Evolutionary conservation across 2,888 invertebrate genomes (phyloP), one percentile per base, ranked within the genome.

Genomic region (Sicus ferrugineus): DNA sequence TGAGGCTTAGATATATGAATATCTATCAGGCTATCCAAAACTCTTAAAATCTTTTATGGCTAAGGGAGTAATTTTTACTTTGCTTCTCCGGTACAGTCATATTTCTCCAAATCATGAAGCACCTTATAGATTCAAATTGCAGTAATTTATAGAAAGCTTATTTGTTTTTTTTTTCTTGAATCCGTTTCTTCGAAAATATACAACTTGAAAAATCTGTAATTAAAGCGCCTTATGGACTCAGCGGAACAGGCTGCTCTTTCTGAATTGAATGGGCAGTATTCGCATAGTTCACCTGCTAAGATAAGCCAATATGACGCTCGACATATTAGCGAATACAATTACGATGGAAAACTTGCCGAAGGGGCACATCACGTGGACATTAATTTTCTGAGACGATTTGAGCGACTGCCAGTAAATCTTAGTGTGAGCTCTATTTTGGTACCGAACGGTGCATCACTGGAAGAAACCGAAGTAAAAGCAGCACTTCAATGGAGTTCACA

Each of bases 401-500:
- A 95, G 85, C 92, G 94, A 80, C 89, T 94, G 77, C 91, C 92
- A 28, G 93, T 95, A 71, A 95, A 95, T 84, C 89, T 91, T 74
- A 93, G 91, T 82, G 89, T 92, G 78, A 96, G 95, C 82, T 93
- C 96, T 65, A 93, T 97, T 75, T 90, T 98, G 74, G 91, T 97
- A 84, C 96, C 97, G 30, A 80, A 80, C 71, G 84, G 82, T 63
- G 79, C 86, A 65, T 80, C 84, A 72, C 75, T 85, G 74, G 83
- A 81, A 63, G 79, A 94, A 81, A 86, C 89, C 16, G 93, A 94
- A 76, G 93, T 98, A 21, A 89, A 94, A 79, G 92, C 94, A 81
- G 94, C 96, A 67, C 94, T 98, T 75, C 92, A 93, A 79, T 99
- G 98, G 98, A 97, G 97, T 67, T 92, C 94, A 77, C 93, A 93